Conservation (phyloP, 2,888 invertebrate genomes). For the Ormyrus rosae region DNA sequence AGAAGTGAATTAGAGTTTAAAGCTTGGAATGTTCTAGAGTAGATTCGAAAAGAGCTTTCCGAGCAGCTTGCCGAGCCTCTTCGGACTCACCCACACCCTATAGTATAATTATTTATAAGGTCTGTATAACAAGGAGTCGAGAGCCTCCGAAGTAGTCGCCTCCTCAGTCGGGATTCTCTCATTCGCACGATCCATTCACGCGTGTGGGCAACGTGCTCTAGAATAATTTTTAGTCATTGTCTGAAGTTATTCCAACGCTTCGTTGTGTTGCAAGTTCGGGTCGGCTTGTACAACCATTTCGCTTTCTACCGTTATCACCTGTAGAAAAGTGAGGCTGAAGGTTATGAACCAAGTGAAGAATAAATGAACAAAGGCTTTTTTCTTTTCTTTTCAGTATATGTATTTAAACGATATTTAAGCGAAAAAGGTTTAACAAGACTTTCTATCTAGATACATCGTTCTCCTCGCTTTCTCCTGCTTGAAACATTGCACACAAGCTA, state of each 20-base stretch:
- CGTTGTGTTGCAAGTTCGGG: constrained; percentile 48
- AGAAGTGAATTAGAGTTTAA: constrained; percentile 22
- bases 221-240: constrained; percentile 24
- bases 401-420: constrained; percentile 49
- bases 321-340: neutral
- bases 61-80: constrained; percentile 56
- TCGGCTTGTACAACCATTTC: constrained; percentile 34
- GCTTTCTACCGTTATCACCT: constrained; percentile 25
- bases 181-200: constrained; percentile 1
- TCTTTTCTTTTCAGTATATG: constrained; percentile 39
- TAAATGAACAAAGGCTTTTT: constrained; percentile 18
- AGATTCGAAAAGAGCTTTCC: constrained; percentile 34
- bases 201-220: no score
- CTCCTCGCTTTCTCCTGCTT: constrained; percentile 25
- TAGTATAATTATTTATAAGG: constrained; percentile 6
- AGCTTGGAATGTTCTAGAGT: neutral
- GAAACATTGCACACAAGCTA: constrained; percentile 49
- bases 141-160: constrained; percentile 29
- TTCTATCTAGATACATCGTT: constrained; percentile 48
- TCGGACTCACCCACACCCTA: constrained; percentile 62
- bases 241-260: constrained; percentile 40
- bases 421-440: constrained; percentile 52
- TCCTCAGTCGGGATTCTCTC: constrained; percentile 39
- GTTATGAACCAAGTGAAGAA: neutral
- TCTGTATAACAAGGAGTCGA: constrained; percentile 30